Conservation (phyloP, 2,797 vertebrate species). For the Phalanger gymnotis region DNA sequence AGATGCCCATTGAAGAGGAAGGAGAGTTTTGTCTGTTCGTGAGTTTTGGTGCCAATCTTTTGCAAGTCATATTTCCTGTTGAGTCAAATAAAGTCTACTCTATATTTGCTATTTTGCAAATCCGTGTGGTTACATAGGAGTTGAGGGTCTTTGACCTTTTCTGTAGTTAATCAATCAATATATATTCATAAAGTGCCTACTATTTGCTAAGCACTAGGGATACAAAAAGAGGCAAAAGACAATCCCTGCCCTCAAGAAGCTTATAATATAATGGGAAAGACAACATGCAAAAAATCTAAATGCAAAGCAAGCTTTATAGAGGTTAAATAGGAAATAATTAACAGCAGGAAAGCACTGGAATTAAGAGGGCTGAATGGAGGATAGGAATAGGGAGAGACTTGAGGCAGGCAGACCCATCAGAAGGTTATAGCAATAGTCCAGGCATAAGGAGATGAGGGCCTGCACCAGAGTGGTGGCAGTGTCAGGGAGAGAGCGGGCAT, state of each 20-base stretch:
- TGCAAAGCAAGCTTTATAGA: not conserved
- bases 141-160: not conserved
- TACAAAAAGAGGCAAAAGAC: not conserved
- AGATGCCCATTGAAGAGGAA: not conserved
- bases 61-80: not conserved
- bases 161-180: not conserved
- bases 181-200: not conserved
- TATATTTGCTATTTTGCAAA: not conserved
- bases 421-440: not conserved
- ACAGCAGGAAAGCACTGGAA: not conserved
- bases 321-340: not conserved
- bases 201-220: not conserved
- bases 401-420: not conserved
- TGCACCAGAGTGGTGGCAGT: not conserved
- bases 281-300: not conserved
- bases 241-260: not conserved
- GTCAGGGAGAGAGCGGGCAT: not conserved
- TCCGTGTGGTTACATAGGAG: not conserved
- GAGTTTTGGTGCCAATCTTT: not conserved
- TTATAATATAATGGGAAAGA: not conserved
- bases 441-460: not conserved
- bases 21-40: not conserved
- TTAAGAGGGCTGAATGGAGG: not conserved
- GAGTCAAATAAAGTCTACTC: not conserved
- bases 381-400: not conserved